Percentiles rank a stretch among this genome's conserved stretches.
These are phyloP conservation scores for Xiphydria camelus DNA, from an alignment of 2,888 invertebrate species.

Conservation along the genomic window DNA sequence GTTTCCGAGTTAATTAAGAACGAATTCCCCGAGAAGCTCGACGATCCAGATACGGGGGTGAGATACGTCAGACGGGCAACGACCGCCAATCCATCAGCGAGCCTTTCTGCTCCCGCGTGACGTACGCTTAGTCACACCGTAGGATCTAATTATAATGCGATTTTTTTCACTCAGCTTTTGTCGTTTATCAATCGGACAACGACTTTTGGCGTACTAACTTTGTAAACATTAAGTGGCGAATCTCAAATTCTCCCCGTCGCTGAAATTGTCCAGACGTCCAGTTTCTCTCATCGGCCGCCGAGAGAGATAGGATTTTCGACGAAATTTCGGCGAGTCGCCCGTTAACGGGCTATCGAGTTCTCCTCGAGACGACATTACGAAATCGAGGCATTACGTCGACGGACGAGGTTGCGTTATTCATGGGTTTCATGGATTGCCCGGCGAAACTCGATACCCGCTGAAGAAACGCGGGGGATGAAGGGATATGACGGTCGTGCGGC, in stretches of 20 bases:
- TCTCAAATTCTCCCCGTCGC: constrained; percentile 27
- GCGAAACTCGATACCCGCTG: constrained; percentile 35
- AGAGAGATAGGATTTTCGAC: too few relatives aligned
- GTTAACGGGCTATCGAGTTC: constrained; percentile 34
- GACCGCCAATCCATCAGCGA: constrained; percentile 33
- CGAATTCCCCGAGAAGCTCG: constrained; percentile 34
- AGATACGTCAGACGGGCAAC: constrained; percentile 37
- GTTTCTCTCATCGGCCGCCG: background rate
- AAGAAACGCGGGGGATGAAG: constrained; percentile 38
- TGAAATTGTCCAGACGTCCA: too few relatives aligned
- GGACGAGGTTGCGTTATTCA: constrained; percentile 40
- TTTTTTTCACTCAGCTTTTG: constrained; percentile 15
- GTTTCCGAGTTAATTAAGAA: constrained; percentile 40
- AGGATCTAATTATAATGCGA: constrained; percentile 24
- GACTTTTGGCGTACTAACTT: background rate
- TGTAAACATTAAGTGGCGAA: constrained; percentile 8
- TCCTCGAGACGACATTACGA: constrained; percentile 40
- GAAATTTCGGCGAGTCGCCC: too few relatives aligned
- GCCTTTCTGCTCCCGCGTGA: constrained; percentile 19
- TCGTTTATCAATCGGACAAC: background rate
- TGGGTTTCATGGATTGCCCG: constrained; percentile 24
- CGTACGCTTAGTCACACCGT: constrained; percentile 24
- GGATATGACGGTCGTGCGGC: constrained; percentile 39
- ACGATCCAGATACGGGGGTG: constrained; percentile 34
- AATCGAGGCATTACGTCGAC: constrained; percentile 40